phyloP scores from a whole-genome alignment of 1,140 invertebrate genomes.

The Heliconius congener region DNA sequence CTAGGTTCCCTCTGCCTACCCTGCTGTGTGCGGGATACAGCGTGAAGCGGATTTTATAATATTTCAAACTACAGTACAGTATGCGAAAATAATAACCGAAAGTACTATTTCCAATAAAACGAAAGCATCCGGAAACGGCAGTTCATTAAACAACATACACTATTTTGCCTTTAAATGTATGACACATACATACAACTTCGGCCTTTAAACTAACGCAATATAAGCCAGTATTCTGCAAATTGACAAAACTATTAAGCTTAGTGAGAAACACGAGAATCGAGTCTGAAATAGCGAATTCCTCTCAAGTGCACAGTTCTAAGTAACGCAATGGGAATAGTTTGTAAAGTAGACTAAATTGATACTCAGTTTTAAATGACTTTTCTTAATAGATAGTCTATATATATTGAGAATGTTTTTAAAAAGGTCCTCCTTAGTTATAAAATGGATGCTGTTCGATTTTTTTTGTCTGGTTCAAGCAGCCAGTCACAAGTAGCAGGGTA shows the following conservation, averaged over 20 bases:
- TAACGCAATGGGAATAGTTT: slow-evolving; percentile 8
- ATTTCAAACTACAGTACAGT: neutral
- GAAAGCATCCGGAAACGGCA: neutral
- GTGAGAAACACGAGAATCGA: neutral
- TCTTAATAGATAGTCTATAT: no score
- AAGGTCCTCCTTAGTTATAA: no score
- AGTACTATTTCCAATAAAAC: neutral
- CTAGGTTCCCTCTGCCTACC: no score
- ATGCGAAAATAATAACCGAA: neutral
- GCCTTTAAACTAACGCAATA: neutral
- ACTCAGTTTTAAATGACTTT: neutral
- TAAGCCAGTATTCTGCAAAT: slow-evolving; percentile 1
- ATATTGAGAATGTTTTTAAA: no score
- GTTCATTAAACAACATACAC: neutral
- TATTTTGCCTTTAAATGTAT: neutral
- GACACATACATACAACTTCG: slow-evolving; percentile 4
- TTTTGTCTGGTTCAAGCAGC: no score
- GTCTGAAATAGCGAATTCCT: slow-evolving; percentile 1
- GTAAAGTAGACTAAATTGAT: neutral
- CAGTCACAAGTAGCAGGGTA: no score
- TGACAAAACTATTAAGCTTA: slow-evolving; percentile 9
- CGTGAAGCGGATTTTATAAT: no score
- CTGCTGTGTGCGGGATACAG: no score
- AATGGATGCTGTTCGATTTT: no score
- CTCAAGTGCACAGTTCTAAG: slow-evolving; percentile 4